Base-by-base conservation (phyloP, 2,797 vertebrate genomes). In the Steatocranus sp. region DNA sequence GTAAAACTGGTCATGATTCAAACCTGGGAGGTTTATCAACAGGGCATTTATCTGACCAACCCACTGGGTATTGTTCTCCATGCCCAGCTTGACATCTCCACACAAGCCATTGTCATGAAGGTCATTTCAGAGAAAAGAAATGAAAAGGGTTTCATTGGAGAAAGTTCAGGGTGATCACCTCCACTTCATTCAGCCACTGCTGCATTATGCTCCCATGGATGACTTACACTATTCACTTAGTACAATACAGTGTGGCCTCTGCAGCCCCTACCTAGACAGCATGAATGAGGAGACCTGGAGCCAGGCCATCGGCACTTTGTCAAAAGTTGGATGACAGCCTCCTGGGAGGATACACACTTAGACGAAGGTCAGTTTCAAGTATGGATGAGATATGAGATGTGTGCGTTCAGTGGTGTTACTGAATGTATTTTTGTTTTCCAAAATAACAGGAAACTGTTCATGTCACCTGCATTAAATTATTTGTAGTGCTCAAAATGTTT, bases 131-230 rank as follows among this genome's bases (percentile, higher is more conserved):
- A 17, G 86, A 89, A 85, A 87, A 66, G 54, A 79, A 82, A 80
- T 85, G 79, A 89, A 93, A 92, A 89, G 78, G 80, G 83, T 80
- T 81, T 90, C 84, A 86, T 70, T 20, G 88, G 80, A 78, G 78
- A 93, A 90, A 93, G 94, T 93, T 93, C 89, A 93, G 88, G 87
- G 73, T 89, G 78, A 79, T 74, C 87, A 87, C 87, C 90, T 89
- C 3, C 3, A 70, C 88, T 70, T 86, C 85, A 86, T 90, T 90
- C 91, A 88, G 86, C 81, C 2, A 4, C 58, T 7, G 74, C 78
- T 14, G 85, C 83, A 89, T 92, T 87, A 80, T 91, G 83, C 83
- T 86, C 63, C 87, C 27, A 75, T 76, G 78, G 86, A 83, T 85
- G 88, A 92, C 87, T 83, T 84, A 32, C 49, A 25, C 87, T 84